Percentiles rank a stretch among this genome's conserved stretches.
Evolutionary conservation across 2,888 invertebrate species (phyloP).

Genomic region (Vanessa cardui): DNA sequence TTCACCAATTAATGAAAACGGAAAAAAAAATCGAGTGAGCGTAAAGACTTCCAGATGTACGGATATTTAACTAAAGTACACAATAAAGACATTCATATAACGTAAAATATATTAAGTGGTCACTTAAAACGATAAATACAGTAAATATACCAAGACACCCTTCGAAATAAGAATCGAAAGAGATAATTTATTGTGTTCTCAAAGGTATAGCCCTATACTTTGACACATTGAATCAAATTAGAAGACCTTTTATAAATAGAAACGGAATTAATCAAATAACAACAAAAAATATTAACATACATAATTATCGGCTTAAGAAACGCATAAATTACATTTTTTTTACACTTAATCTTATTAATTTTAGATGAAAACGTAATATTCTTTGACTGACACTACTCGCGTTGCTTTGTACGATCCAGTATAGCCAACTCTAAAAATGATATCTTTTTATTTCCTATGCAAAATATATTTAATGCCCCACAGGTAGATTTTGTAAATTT

Average conservation of each 20-base stretch:
- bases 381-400: slow-evolving; percentile 71
- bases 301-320: slow-evolving; percentile 42
- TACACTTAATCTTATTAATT: slow-evolving; percentile 55
- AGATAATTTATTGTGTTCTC: slow-evolving; percentile 66
- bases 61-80: slow-evolving; percentile 43
- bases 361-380: slow-evolving; percentile 68
- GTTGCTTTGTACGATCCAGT: slow-evolving; percentile 73
- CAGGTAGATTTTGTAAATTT: too few relatives aligned
- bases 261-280: slow-evolving; percentile 7
- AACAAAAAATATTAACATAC: slow-evolving; percentile 47
- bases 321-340: slow-evolving; percentile 58
- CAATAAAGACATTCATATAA: slow-evolving; percentile 33
- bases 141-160: slow-evolving; percentile 46
- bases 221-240: slow-evolving; percentile 69
- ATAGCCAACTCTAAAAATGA: slow-evolving; percentile 52
- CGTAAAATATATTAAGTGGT: slow-evolving; percentile 33
- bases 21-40: slow-evolving; percentile 44
- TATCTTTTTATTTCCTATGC: slow-evolving; percentile 9
- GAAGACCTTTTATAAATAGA: slow-evolving; percentile 17
- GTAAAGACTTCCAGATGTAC: slow-evolving; percentile 64
- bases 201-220: slow-evolving; percentile 60
- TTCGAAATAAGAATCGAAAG: slow-evolving; percentile 52
- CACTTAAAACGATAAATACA: slow-evolving; percentile 44
- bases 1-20: slow-evolving; percentile 55
- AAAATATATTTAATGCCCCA: not conserved